These are phyloP conservation scores for Chelmon rostratus DNA, from an alignment of 2,797 vertebrate species.

Conservation along the genomic window DNA sequence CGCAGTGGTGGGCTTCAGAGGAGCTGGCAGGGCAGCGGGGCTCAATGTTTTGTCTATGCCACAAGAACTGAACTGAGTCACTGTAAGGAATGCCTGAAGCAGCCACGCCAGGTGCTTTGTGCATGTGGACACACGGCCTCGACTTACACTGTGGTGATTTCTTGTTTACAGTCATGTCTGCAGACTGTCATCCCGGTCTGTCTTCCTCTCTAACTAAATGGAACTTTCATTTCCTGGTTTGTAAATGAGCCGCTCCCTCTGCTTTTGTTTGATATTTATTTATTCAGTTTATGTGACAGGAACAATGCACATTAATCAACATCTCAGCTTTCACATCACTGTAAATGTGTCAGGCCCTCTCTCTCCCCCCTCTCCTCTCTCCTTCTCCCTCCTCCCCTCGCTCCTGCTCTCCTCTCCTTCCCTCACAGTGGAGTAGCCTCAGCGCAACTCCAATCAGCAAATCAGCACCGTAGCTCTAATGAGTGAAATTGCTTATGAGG, in stretches of 20 bases:
- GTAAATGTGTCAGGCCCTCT: slow-evolving; percentile 73
- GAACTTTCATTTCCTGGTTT: slow-evolving; percentile 81
- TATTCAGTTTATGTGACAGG: slow-evolving; percentile 80
- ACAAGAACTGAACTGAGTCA: slow-evolving; percentile 43
- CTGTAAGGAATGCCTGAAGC: slow-evolving; percentile 51
- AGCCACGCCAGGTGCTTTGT: slow-evolving; percentile 56
- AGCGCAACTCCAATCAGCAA: slow-evolving; percentile 75
- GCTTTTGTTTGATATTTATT: slow-evolving; percentile 81
- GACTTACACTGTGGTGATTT: slow-evolving; percentile 58
- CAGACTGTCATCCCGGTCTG: slow-evolving; percentile 65
- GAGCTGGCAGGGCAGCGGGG: slow-evolving; percentile 38
- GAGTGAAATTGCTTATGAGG: slow-evolving; percentile 86
- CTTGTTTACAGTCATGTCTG: slow-evolving; percentile 67
- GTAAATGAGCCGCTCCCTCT: slow-evolving; percentile 70
- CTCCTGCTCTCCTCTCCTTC: slow-evolving; percentile 57
- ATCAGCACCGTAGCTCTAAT: slow-evolving; percentile 82
- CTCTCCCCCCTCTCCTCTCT: slow-evolving; percentile 19
- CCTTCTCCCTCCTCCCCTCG: slow-evolving; percentile 25
- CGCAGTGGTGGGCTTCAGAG: slow-evolving; percentile 56
- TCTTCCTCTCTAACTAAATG: slow-evolving; percentile 69
- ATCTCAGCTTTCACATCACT: slow-evolving; percentile 79
- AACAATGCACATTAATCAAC: slow-evolving; percentile 82
- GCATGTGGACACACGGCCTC: slow-evolving; percentile 31
- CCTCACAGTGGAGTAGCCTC: slow-evolving; percentile 69
- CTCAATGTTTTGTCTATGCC: slow-evolving; percentile 69